A percentile compares a stretch with the other conserved stretches of the same genome.
phyloP scores from a whole-genome alignment of 2,797 vertebrate genomes.

The Cossypha dichroa region DNA sequence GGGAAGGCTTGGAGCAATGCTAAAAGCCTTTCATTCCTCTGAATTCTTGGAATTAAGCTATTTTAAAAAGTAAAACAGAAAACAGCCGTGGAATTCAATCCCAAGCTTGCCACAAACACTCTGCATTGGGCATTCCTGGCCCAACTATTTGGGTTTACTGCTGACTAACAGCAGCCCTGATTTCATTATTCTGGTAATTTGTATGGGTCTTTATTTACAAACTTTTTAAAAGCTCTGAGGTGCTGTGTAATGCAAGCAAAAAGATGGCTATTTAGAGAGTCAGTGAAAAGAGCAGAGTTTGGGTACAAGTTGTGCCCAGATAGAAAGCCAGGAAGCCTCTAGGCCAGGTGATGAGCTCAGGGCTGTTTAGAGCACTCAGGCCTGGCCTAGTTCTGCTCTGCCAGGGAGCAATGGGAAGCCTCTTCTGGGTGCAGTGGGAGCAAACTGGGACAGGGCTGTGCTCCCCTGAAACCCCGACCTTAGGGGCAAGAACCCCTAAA shows the following conservation, averaged over 20 bases:
- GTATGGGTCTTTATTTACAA: background rate
- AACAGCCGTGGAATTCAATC: rapidly evolving
- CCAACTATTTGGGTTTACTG: background rate
- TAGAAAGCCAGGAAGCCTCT: background rate
- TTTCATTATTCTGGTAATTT: background rate
- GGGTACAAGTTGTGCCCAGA: background rate
- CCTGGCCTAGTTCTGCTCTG: background rate
- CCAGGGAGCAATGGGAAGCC: background rate
- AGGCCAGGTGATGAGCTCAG: background rate
- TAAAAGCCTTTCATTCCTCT: background rate
- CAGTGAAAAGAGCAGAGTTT: background rate
- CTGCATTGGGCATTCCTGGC: background rate
- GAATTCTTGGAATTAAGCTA: background rate
- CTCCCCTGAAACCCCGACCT: background rate
- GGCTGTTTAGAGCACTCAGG: background rate
- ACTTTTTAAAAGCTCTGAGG: background rate
- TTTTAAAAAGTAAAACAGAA: background rate
- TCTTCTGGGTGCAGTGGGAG: background rate
- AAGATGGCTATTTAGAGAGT: background rate
- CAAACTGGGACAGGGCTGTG: background rate
- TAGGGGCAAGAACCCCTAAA: background rate
- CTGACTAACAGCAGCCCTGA: background rate
- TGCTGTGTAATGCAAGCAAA: background rate
- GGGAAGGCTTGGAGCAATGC: background rate
- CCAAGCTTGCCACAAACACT: background rate